A percentile compares a stretch with the other conserved stretches of the same genome.
These are phyloP conservation scores for Sisyra terminalis DNA, from an alignment of 2,888 invertebrate species.

Conservation along the genomic window DNA sequence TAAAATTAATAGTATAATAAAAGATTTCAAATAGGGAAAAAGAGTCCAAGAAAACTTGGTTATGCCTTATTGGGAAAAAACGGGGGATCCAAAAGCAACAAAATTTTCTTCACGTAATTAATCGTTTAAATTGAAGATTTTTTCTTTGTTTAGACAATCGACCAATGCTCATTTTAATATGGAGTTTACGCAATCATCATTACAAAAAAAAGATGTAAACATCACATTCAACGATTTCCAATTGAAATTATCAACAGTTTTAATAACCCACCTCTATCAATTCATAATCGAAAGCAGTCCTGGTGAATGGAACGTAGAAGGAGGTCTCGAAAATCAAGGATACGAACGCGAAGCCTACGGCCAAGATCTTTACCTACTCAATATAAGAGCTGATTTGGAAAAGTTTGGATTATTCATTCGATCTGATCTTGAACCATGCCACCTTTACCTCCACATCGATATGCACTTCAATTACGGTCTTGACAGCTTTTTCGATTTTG, in stretches of 20 bases:
- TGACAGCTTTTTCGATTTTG: neutral
- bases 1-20: too few species aligned
- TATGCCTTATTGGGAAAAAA: too few species aligned
- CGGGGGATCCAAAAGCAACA: too few species aligned
- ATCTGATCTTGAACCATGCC: too few species aligned
- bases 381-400: too few species aligned
- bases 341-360: slow-evolving; percentile 42
- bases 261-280: slow-evolving; percentile 19
- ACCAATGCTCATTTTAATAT: neutral
- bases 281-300: slow-evolving; percentile 26
- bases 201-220: neutral
- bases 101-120: too few species aligned
- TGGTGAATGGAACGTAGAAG: slow-evolving; percentile 41
- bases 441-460: neutral
- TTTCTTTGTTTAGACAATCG: too few species aligned
- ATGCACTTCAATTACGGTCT: neutral
- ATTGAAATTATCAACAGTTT: slow-evolving; percentile 2
- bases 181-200: neutral
- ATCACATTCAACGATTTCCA: neutral
- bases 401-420: too few species aligned
- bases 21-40: too few species aligned
- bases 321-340: slow-evolving; percentile 53
- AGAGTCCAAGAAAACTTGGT: too few species aligned
- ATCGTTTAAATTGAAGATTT: too few species aligned
- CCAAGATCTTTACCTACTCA: too few species aligned